Base-by-base conservation (phyloP, 2,888 invertebrate genomes). In the Drosophila tanythrix region DNA sequence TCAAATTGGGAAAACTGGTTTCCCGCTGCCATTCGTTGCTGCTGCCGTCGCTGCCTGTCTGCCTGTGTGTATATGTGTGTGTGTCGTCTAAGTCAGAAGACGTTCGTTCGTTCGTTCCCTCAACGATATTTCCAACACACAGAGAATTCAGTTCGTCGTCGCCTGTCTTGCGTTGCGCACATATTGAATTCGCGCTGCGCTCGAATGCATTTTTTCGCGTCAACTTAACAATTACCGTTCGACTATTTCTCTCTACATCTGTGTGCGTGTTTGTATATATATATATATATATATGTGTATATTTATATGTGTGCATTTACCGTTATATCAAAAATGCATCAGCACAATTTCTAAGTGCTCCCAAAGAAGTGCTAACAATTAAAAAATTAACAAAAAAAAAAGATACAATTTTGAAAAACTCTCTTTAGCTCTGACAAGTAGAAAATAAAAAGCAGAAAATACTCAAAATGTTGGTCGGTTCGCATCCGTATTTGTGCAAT, bases 151-250 rank as follows among this genome's bases (percentile, higher is more conserved):
- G 93, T 93, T 93, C 91, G 89, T 91, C 92, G 92, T 92, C 92
- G 93, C 92, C 92, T 92, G 93, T 92, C 93, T 91, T 91, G 85
- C 92, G 92, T 91, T 91, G 91, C 90, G 92, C 92, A 93, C 93
- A 92, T 89, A 90, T 83, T 84, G 70, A 75, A 73, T 80, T 67
- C 89, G 90, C 85, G 88, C 78, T 76, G 74, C 73, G 77, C 70
- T 73, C 57, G 31, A 57, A 57, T 57, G 75, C 69, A 79, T 64
- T 72, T 67, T 57, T 38, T 69, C 52, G 59, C 48, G 64, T 59
- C 58, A 77, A 70, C 58, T 35, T 74, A 62, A 57, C 52, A 52
- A 52, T 15, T 46, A 76, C 64, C 63, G 50, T 40, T 35, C 36
- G 35, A 59, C 31, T 21, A 40, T 58, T 53, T 46, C 46, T 46